These are phyloP conservation scores for Drosophila vallismaia DNA, from an alignment of 2,888 invertebrate genomes.

Conservation along the genomic window DNA sequence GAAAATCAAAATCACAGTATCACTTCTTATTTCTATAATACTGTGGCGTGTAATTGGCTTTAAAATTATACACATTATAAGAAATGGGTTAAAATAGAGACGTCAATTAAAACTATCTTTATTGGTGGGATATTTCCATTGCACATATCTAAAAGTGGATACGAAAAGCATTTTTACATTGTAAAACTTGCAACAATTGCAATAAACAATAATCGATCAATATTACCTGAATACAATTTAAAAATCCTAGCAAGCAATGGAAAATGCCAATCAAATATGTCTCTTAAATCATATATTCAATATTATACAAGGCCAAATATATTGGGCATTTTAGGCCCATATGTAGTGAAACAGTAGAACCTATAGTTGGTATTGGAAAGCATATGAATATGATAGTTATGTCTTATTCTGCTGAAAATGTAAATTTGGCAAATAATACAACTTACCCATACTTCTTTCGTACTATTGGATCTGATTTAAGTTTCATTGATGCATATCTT, in stretches of 20 bases:
- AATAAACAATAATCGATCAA: constrained; percentile 86
- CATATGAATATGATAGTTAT: too few species aligned
- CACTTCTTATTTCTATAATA: constrained; percentile 58
- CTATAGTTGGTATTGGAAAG: too few species aligned
- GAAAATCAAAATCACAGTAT: constrained; percentile 3
- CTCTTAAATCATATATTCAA: constrained; percentile 90
- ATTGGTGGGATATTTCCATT: constrained; percentile 86
- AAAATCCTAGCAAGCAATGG: constrained; percentile 87
- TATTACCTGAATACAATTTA: constrained; percentile 87
- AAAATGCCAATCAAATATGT: constrained; percentile 88
- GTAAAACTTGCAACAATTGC: constrained; percentile 87
- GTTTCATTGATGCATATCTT: too few species aligned
- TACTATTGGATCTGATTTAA: too few species aligned
- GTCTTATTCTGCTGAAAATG: too few species aligned
- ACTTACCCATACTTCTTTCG: too few species aligned
- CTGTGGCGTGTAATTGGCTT: constrained; percentile 89
- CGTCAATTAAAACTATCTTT: constrained; percentile 45
- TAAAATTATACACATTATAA: constrained; percentile 82
- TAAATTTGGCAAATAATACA: too few species aligned
- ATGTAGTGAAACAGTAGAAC: too few species aligned
- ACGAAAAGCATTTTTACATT: constrained; percentile 85
- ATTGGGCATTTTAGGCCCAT: too few species aligned
- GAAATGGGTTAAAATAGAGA: constrained; percentile 83
- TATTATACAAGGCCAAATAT: constrained; percentile 85
- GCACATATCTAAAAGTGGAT: constrained; percentile 85